Percentiles rank a stretch among this genome's conserved stretches.
These are phyloP conservation scores for Papilio polyxenes DNA, from an alignment of 1,140 invertebrate genomes.

Conservation along the genomic window DNA sequence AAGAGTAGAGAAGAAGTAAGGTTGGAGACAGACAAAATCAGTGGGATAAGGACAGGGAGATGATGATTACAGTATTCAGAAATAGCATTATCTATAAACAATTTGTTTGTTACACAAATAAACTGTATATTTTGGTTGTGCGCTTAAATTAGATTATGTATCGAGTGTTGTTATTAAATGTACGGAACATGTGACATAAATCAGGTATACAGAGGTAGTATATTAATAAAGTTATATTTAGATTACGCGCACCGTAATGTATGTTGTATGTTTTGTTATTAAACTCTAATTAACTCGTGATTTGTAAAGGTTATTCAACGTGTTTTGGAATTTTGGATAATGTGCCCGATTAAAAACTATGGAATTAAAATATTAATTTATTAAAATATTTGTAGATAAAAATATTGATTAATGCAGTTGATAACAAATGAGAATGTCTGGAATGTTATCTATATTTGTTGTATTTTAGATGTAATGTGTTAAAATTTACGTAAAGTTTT, in stretches of 20 bases:
- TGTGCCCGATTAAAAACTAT: too few species aligned
- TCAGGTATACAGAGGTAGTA: neutral
- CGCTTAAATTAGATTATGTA: slow-evolving; percentile 37
- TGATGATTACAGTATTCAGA: slow-evolving; percentile 3
- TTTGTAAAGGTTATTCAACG: neutral
- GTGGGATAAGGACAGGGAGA: too few species aligned
- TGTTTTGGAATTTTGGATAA: too few species aligned
- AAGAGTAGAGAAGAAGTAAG: too few species aligned
- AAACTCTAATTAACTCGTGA: neutral
- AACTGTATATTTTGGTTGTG: slow-evolving; percentile 40
- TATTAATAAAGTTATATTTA: neutral
- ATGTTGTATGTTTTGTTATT: neutral
- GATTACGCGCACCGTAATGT: neutral
- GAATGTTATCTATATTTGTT: neutral
- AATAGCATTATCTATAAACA: slow-evolving; percentile 21
- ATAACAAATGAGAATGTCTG: neutral
- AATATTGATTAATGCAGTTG: neutral
- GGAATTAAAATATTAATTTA: neutral
- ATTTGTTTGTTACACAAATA: slow-evolving; percentile 30
- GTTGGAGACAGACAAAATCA: too few species aligned
- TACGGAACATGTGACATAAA: slow-evolving; percentile 2
- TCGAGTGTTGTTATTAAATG: slow-evolving; percentile 28
- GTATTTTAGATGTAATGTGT: neutral
- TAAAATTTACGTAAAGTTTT: neutral
- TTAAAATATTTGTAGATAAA: neutral